These are phyloP conservation scores for Chauna torquata DNA, from an alignment of 2,113 vertebrate genomes.

Conservation along the genomic window DNA sequence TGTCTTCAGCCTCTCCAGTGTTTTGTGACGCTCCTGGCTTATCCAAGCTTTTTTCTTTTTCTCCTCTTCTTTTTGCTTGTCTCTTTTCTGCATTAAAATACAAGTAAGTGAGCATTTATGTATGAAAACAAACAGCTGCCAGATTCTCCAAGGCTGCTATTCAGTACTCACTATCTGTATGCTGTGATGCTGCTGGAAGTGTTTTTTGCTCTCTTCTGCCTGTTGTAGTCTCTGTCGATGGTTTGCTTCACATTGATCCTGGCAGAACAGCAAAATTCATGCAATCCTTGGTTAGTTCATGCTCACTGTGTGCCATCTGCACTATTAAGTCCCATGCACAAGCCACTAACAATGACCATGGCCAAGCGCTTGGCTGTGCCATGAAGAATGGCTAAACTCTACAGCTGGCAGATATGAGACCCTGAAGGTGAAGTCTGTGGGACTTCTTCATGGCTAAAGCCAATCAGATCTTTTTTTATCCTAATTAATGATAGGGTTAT, in stretches of 20 bases:
- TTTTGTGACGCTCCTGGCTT: constrained; percentile 90
- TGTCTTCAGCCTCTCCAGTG: constrained; percentile 87
- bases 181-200: constrained; percentile 85
- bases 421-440: neutral
- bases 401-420: neutral
- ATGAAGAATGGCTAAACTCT: neutral
- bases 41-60: constrained; percentile 90
- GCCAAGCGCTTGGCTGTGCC: neutral
- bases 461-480: neutral
- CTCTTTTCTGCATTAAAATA: constrained; percentile 86
- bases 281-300: neutral
- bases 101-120: neutral
- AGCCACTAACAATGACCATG: neutral
- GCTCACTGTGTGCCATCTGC: neutral
- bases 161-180: constrained; percentile 86
- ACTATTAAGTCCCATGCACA: neutral
- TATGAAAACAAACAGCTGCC: neutral
- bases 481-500: neutral
- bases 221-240: constrained; percentile 78
- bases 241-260: constrained; percentile 90
- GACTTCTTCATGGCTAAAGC: neutral
- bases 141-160: neutral
- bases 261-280: constrained; percentile 51
- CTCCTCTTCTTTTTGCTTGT: constrained; percentile 89
- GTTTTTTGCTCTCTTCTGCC: constrained; percentile 71